Evolutionary conservation across 1,140 invertebrate species (phyloP).

Genomic region (Cotesia vestalis): DNA sequence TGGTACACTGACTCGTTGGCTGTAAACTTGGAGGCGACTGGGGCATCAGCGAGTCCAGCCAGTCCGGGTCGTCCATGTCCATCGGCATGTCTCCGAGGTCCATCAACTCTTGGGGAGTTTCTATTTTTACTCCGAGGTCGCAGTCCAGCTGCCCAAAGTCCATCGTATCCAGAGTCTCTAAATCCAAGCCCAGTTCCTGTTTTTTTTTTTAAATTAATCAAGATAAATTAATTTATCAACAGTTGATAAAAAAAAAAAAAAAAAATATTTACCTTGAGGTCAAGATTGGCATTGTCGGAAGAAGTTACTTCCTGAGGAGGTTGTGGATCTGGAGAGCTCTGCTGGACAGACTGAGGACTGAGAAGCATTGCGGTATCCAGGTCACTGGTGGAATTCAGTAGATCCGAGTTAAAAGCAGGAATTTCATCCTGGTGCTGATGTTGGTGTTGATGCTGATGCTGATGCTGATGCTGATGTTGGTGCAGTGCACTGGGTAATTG

Average conservation of each 20-base stretch:
- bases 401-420: constrained; percentile 48
- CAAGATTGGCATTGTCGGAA: constrained; percentile 60
- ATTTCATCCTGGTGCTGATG: constrained; percentile 54
- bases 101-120: constrained; percentile 60
- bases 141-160: constrained; percentile 69
- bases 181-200: constrained; percentile 65
- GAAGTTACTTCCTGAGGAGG: constrained; percentile 62
- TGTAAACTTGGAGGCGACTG: constrained; percentile 48
- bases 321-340: constrained; percentile 59
- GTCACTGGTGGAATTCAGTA: constrained; percentile 52
- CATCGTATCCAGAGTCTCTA: constrained; percentile 69
- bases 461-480: constrained; percentile 39
- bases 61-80: constrained; percentile 78
- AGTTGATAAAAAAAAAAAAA: not conserved
- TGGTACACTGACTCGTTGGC: constrained; percentile 27
- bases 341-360: constrained; percentile 56
- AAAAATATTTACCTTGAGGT: constrained; percentile 53
- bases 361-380: constrained; percentile 58
- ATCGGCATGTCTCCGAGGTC: constrained; percentile 68
- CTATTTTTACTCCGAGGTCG: constrained; percentile 62
- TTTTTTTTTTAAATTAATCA: constrained; percentile 9
- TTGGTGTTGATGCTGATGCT: constrained; percentile 42
- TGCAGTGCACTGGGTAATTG: constrained; percentile 62
- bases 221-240: not conserved
- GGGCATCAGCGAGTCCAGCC: constrained; percentile 76